Base-by-base conservation (phyloP, 1,140 invertebrate genomes). In the Uloborus diversus region DNA sequence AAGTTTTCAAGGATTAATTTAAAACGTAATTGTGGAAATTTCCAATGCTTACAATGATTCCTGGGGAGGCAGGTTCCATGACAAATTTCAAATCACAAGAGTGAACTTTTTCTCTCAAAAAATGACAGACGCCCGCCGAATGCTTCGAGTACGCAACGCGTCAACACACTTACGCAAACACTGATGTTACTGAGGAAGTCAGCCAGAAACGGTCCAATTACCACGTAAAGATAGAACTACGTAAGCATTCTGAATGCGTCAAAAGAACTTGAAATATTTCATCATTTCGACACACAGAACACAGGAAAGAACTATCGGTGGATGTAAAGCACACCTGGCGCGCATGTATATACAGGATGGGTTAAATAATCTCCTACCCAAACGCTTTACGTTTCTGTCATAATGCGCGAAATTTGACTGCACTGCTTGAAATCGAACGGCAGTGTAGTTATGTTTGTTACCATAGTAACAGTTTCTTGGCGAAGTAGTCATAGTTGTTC, bases 21-120 rank as follows among this genome's bases (percentile, higher is more conserved):
- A n/a, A n/a, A n/a, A n/a, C n/a, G n/a, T n/a, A n/a, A n/a, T n/a
- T n/a, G n/a, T n/a, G n/a, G n/a, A n/a, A n/a, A n/a, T n/a, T n/a
- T n/a, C n/a, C n/a, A n/a, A n/a, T n/a, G 35, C 71, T 75, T 75
- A 75, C 71, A 33, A 75, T 64, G 28, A 75, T 75, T 35, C 71
- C 71, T 23, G 71, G 71, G 37, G 71, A 75, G 23, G 33, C 59
- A 53, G 71, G 71, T 35, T 75, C 71, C 71, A 75, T 75, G 7
- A 23, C n/a, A 53, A 14, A 53, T 14, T 20, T n/a, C 11, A 42
- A 42, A 42, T 9, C 17, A 9, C 7, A 42, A 42, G 17, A 42
- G 7, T 9, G 37, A 42, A 42, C 37, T 42, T 9, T 17, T 9
- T 17, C 37, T 42, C 23, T 53, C 23, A n/a, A 14, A 14, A 20